Evolutionary conservation across 2,888 invertebrate species (phyloP).

Genomic region (Thereva unica): DNA sequence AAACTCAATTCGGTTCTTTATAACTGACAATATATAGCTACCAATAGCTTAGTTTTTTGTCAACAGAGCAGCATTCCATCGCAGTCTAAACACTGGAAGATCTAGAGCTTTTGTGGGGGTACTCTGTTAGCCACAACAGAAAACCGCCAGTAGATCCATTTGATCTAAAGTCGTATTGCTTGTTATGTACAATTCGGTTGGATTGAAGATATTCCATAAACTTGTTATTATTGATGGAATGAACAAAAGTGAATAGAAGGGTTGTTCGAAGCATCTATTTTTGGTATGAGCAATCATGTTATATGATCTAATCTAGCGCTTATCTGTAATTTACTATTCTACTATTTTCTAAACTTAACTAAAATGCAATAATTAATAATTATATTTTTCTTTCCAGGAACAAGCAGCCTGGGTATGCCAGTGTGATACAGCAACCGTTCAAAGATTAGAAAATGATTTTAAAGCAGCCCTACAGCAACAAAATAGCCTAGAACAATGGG

Average conservation of each 20-base stretch:
- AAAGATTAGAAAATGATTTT: constrained; percentile 89
- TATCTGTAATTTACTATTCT: not conserved
- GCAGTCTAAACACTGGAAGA: too few species aligned
- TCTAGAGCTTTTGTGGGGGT: too few species aligned
- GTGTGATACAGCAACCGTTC: constrained; percentile 81
- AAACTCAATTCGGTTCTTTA: too few species aligned
- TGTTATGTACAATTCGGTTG: too few species aligned
- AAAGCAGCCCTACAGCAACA: constrained; percentile 89
- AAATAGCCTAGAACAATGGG: constrained; percentile 96
- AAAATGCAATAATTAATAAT: not conserved
- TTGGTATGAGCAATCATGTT: too few species aligned
- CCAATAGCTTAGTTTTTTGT: too few species aligned
- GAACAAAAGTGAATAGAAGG: not conserved
- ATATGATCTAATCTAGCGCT: not conserved
- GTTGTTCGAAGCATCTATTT: too few species aligned
- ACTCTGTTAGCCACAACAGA: too few species aligned
- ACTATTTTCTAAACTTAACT: not conserved
- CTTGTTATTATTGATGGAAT: not conserved
- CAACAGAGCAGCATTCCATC: too few species aligned
- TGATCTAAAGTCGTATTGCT: too few species aligned
- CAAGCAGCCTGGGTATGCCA: constrained; percentile 98
- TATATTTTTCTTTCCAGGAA: constrained; percentile 49
- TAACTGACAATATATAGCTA: too few species aligned
- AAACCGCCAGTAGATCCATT: too few species aligned
- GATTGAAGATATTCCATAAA: not conserved